Conservation (phyloP, 2,797 vertebrate species). For the Oceanodroma leucorhoa region DNA sequence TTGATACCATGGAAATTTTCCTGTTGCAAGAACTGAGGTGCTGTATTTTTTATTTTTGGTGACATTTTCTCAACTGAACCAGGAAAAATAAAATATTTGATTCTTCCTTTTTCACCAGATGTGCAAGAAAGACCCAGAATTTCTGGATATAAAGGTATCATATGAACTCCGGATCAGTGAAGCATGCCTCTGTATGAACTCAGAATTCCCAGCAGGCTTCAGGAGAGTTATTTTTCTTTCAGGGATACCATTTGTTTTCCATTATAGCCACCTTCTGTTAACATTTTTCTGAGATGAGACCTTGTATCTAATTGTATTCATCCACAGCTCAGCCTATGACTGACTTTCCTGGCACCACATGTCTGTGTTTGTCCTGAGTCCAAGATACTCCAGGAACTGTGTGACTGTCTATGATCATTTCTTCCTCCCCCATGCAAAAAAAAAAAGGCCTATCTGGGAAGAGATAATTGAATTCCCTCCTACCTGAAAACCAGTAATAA, state of each 20-base stretch:
- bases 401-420: neutral
- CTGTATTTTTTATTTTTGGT: neutral
- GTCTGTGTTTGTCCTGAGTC: conserved; percentile 1
- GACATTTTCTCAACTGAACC: conserved; percentile 14
- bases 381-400: conserved; percentile 33
- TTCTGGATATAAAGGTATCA: conserved; percentile 46
- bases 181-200: conserved; percentile 40
- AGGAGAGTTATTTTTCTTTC: conserved; percentile 59
- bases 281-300: conserved; percentile 65
- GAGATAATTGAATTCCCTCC: neutral
- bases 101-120: conserved; percentile 33
- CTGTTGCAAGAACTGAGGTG: neutral
- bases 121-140: neutral
- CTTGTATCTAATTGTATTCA: conserved; percentile 46
- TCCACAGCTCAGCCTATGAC: conserved; percentile 18
- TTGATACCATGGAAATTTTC: neutral
- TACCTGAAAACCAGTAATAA: conserved; percentile 6
- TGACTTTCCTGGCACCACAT: conserved; percentile 47
- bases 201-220: conserved; percentile 56
- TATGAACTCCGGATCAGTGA: conserved; percentile 29
- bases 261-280: conserved; percentile 63
- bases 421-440: neutral
- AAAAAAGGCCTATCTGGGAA: neutral
- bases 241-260: conserved; percentile 62
- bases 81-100: conserved; percentile 33